Evolutionary conservation across 1,140 invertebrate genomes (phyloP), one percentile per base, ranked within the genome.

Genomic region (Lethocerus indicus): DNA sequence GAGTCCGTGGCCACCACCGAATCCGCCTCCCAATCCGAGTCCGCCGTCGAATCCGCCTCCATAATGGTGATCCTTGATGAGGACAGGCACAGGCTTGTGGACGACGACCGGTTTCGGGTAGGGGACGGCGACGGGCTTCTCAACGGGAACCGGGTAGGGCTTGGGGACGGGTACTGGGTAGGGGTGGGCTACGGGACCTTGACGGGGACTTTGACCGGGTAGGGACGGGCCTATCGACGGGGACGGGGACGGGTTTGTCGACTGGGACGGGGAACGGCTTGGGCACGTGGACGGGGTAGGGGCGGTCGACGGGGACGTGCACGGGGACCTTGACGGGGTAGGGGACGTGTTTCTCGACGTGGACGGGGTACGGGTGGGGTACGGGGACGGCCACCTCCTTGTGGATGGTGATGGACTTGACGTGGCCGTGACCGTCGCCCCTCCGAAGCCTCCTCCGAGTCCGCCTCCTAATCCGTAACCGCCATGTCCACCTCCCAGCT

Each of bases 301-400:
- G 78, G 35, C 75, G 71, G 51, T 74, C 71, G 49, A 67, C 47
- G 56, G 67, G 69, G 9, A 72, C 66, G 5, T 74, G 71, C 16
- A 83, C 74, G 20, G 76, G 79, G 18, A 80, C 77, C 72, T 58
- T 75, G 74, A 21, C 77, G 71, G 60, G 74, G 71, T 69, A 67
- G 20, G 71, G 76, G 3, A 81, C 68, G 56, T 75, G 72, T 58
- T 81, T 80, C 54, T 77, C 74, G 20, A 64, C 56, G 28, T 57
- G 52, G 7, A 64, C 63, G 1, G 63, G 59, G 54, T 61, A 63
- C 12, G 62, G 63, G 14, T 52, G 44, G 14, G 52, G 47, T 18
- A 54, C 52, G 28, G 52, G 48, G 12, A 54, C 52, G 25, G 47
- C 16, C 6, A 71, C 65, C 53, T 68, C 64, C 50, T 70, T 69